A percentile compares a stretch with the other conserved stretches of the same genome.
These are phyloP conservation scores for Jacana jacana DNA, from an alignment of 2,113 vertebrate genomes.

Conservation along the genomic window DNA sequence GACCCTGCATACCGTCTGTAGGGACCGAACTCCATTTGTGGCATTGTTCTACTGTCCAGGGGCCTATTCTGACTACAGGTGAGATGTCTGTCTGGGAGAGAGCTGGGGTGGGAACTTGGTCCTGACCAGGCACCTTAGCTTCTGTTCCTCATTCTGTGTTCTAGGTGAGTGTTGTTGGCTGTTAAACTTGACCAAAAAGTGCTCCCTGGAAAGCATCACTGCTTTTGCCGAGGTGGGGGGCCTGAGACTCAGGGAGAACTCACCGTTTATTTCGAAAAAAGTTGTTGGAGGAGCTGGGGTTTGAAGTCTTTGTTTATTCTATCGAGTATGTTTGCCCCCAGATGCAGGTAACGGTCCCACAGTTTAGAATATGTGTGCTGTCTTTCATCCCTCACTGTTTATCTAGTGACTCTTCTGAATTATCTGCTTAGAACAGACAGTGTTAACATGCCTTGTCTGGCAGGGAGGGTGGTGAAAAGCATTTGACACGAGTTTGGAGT, in stretches of 20 bases:
- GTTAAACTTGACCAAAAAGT: neutral
- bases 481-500: neutral
- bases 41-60: conserved; percentile 94
- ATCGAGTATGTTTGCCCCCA: neutral
- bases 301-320: neutral
- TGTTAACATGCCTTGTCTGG: neutral
- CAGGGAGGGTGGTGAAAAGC: neutral
- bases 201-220: neutral
- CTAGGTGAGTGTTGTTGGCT: neutral
- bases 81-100: conserved; percentile 3
- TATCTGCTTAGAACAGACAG: neutral
- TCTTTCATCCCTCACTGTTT: neutral
- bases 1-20: conserved; percentile 88
- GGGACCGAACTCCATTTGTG: conserved; percentile 74
- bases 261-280: neutral
- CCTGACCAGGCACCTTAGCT: neutral
- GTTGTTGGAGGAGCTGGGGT: neutral
- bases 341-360: neutral
- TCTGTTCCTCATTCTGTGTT: neutral
- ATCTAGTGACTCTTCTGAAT: neutral
- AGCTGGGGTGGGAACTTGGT: neutral
- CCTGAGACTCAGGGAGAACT: neutral
- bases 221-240: neutral
- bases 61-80: conserved; percentile 92
- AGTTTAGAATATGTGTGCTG: neutral